phyloP scores from a whole-genome alignment of 2,888 invertebrate species.

The Drosophila anomelani region DNA sequence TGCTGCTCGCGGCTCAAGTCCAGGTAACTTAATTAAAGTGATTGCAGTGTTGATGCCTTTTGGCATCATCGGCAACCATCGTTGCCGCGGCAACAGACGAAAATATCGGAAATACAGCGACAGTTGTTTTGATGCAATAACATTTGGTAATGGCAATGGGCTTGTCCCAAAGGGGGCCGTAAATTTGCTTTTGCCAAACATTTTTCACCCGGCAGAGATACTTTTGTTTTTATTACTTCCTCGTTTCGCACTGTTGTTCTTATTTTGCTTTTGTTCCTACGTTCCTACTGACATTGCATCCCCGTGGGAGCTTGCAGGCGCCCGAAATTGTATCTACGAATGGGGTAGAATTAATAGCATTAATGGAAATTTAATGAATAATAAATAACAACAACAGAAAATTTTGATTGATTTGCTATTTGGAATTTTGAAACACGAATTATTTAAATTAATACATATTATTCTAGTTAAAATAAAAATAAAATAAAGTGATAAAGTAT shows the following conservation, averaged over 20 bases:
- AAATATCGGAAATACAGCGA: slow-evolving; percentile 34
- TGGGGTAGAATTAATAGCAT: not conserved
- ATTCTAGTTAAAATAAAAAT: too few relatives aligned
- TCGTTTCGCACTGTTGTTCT: slow-evolving; percentile 32
- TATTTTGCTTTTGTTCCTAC: slow-evolving; percentile 25
- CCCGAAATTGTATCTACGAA: slow-evolving; percentile 52
- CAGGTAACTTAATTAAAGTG: slow-evolving; percentile 43
- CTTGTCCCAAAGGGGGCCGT: slow-evolving; percentile 46
- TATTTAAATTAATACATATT: not conserved
- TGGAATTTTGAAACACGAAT: not conserved
- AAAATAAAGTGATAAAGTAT: too few relatives aligned
- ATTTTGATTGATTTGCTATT: too few relatives aligned
- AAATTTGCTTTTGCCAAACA: slow-evolving; percentile 67
- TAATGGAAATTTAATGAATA: not conserved
- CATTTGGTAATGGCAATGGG: slow-evolving; percentile 66
- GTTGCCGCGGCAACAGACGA: slow-evolving; percentile 28
- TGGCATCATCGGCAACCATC: not conserved
- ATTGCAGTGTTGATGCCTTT: slow-evolving; percentile 15
- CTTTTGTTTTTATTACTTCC: slow-evolving; percentile 42
- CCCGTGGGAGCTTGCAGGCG: slow-evolving; percentile 69
- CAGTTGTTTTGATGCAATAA: slow-evolving; percentile 66
- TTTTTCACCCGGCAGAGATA: slow-evolving; percentile 51
- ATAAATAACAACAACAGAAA: not conserved
- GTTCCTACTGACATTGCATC: slow-evolving; percentile 65
- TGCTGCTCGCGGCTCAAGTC: slow-evolving; percentile 4